Conservation (phyloP, 2,797 vertebrate species). For the Sebastiscus tertius region DNA sequence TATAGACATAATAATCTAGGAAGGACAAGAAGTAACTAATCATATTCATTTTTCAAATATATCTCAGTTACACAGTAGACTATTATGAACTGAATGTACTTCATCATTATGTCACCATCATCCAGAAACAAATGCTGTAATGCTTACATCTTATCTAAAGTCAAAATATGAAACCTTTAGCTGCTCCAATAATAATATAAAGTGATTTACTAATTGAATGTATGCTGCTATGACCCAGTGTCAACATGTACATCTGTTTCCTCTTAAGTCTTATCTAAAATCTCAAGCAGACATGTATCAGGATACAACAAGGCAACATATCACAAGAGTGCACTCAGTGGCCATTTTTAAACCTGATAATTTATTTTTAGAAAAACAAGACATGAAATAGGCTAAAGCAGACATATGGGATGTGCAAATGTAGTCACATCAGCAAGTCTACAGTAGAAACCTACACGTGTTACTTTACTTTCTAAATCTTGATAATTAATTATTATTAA, state of each 20-base stretch:
- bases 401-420: not conserved
- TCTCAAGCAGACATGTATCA: constrained; percentile 24
- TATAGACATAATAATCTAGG: not conserved
- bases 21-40: not conserved
- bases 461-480: not conserved
- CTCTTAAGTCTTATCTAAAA: constrained; percentile 20
- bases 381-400: not conserved
- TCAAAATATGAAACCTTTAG: not conserved
- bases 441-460: not conserved
- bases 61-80: too few species aligned
- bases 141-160: constrained; percentile 16
- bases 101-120: not conserved
- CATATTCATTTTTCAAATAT: not conserved
- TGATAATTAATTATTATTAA: not conserved
- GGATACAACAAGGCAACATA: constrained; percentile 8
- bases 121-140: not conserved
- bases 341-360: not conserved
- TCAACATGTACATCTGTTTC: constrained; percentile 27
- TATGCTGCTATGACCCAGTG: not conserved
- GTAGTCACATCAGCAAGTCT: not conserved
- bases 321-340: not conserved
- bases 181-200: constrained; percentile 13
- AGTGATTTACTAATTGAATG: not conserved
- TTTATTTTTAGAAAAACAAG: not conserved
- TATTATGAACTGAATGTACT: not conserved